Evolutionary conservation across 2,113 vertebrate species (phyloP), one percentile per base, ranked within the genome.

Genomic region (Austrofundulus limnaeus): DNA sequence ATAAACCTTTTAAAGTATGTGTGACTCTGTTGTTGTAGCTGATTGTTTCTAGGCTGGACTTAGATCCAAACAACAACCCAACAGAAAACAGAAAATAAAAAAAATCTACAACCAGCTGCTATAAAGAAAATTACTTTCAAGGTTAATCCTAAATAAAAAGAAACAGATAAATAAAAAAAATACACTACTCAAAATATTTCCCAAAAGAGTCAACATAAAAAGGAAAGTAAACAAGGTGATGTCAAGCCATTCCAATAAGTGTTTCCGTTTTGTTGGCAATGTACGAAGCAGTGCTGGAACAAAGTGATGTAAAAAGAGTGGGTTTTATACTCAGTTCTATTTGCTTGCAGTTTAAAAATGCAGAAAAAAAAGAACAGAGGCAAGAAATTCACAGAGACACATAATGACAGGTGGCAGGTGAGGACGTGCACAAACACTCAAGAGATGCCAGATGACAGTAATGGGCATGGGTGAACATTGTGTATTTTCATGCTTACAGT

Each of bases 211-310:
- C 7, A 80, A 41, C 0, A 78, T 61, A 90, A 81, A 75, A 80
- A 67, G 72, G 81, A 69, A 81, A 84, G 77, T 85, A 82, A 88
- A 80, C 64, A 75, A 90, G 70, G 88, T 85, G 78, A 88, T 75
- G 71, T 78, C 75, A 86, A 90, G 87, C 87, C 81, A 91, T 90
- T 91, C 83, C 75, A 84, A 80, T 77, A 83, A 75, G 69, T 84
- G 84, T 79, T 70, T 87, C 80, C 86, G 81, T 85, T 91, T 78
- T 71, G 70, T 78, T 75, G 77, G 70, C 41, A 80, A 45, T 81
- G 48, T 68, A 48, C 80, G 48, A 66, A 66, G 87, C 65, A 74
- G 43, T 78, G 47, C 64, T 69, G 55, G 47, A 81, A 61, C 34
- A 66, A 43, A 72, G 73, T 68, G 75, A n/a, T n/a, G n/a, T n/a